phyloP scores from a whole-genome alignment of 2,888 invertebrate genomes.

The Microchrysa polita region DNA sequence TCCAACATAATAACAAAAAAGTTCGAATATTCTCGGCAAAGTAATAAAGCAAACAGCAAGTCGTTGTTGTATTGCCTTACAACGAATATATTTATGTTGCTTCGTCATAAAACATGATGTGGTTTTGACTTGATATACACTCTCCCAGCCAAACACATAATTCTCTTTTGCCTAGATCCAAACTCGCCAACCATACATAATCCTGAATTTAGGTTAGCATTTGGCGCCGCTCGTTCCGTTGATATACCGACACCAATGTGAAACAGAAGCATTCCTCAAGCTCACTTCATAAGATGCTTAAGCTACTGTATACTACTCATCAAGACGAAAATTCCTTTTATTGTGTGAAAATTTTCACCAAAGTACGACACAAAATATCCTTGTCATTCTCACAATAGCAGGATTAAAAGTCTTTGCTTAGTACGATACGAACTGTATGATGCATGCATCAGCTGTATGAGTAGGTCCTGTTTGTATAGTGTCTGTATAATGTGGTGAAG shows the following conservation, averaged over 20 bases:
- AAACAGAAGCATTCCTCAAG: not conserved
- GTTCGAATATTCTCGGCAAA: too few species aligned
- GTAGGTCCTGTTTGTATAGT: not conserved
- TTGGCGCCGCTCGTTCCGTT: not conserved
- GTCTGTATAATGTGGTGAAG: not conserved
- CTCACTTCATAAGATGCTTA: not conserved
- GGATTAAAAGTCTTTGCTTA: conserved; percentile 37
- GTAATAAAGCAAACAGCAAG: too few species aligned
- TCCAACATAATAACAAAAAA: too few species aligned
- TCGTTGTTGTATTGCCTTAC: too few species aligned
- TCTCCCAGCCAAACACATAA: not conserved
- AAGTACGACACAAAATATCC: conserved; percentile 25
- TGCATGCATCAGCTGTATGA: not conserved
- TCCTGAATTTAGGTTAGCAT: not conserved
- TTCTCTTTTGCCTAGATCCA: not conserved
- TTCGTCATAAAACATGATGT: not conserved
- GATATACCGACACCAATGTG: not conserved
- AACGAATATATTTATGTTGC: not conserved
- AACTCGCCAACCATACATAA: not conserved
- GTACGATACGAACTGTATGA: not conserved
- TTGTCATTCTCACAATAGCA: conserved; percentile 15
- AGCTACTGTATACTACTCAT: not conserved
- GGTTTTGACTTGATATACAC: not conserved
- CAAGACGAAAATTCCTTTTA: conserved; percentile 7
- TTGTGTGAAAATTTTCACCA: conserved; percentile 30